phyloP scores from a whole-genome alignment of 1,140 invertebrate species.

The Cephus cinctus region DNA sequence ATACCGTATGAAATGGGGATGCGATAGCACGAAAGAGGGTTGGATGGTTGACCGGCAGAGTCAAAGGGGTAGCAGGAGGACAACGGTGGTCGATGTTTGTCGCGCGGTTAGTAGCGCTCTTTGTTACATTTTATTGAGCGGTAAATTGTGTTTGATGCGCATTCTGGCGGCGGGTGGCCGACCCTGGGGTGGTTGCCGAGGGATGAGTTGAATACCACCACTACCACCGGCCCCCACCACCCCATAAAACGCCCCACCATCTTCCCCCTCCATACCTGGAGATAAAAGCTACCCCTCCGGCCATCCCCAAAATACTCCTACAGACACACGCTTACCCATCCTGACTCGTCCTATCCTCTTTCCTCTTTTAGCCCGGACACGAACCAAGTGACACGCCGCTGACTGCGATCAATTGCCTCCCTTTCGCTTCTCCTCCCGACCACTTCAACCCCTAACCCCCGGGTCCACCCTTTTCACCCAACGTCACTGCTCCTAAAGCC shows the following conservation, averaged over 20 bases:
- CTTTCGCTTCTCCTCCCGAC: neutral
- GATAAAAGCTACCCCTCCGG: too few species aligned
- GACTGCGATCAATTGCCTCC: slow-evolving; percentile 4
- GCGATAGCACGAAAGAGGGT: neutral
- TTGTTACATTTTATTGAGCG: slow-evolving; percentile 8
- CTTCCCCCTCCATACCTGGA: neutral
- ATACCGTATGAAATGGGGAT: too few species aligned
- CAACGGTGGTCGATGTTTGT: neutral
- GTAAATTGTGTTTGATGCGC: slow-evolving; percentile 8
- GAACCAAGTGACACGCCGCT: slow-evolving; percentile 2
- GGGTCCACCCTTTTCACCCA: neutral
- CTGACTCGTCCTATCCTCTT: too few species aligned
- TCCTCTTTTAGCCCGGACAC: neutral
- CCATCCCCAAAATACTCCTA: neutral
- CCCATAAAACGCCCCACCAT: neutral
- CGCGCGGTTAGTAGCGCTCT: slow-evolving; percentile 2
- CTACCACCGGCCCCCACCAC: too few species aligned
- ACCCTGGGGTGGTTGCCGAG: neutral
- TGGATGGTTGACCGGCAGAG: neutral
- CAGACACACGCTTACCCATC: too few species aligned
- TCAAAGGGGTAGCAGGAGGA: too few species aligned
- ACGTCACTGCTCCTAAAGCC: too few species aligned
- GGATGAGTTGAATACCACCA: neutral
- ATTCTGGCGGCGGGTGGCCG: neutral
- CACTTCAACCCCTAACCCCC: neutral